A percentile compares a stretch with the other conserved stretches of the same genome.
These are phyloP conservation scores for Parazoanthus darwini DNA, from an alignment of 92 coral and sea anemone genomes.

Conservation along the genomic window DNA sequence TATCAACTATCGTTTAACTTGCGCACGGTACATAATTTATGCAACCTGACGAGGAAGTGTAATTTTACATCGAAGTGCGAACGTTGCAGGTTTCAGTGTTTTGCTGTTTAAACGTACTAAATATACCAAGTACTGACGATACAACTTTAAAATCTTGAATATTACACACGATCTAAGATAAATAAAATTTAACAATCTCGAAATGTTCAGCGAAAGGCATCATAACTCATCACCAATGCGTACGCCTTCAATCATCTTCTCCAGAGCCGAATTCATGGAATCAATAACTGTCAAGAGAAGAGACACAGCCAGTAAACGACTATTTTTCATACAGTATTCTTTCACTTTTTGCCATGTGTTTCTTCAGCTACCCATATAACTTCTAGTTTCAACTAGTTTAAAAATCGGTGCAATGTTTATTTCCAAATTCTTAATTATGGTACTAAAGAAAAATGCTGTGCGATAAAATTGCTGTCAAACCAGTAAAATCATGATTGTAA, in stretches of 20 bases:
- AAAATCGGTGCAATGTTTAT: background rate
- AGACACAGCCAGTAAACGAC: background rate
- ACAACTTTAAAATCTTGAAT: background rate
- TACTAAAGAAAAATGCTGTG: background rate
- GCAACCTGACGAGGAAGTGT: no score
- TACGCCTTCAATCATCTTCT: constrained; percentile 62
- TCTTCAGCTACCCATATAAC: background rate
- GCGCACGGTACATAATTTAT: no score
- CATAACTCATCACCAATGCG: constrained; percentile 73
- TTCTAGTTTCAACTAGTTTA: no score
- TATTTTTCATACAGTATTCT: no score
- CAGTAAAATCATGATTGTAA: background rate
- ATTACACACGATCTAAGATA: background rate
- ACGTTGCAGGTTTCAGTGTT: no score
- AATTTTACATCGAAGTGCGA: no score
- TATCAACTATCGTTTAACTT: no score
- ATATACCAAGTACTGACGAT: no score
- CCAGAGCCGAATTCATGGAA: constrained; percentile 70
- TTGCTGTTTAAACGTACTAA: no score
- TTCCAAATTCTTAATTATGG: no score
- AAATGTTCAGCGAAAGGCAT: background rate
- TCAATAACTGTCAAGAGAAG: constrained; percentile 55
- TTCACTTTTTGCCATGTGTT: background rate
- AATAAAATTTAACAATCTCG: background rate
- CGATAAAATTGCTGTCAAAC: no score